These are phyloP conservation scores for Brachionichthys hirsutus DNA, from an alignment of 2,113 vertebrate species.

Conservation along the genomic window DNA sequence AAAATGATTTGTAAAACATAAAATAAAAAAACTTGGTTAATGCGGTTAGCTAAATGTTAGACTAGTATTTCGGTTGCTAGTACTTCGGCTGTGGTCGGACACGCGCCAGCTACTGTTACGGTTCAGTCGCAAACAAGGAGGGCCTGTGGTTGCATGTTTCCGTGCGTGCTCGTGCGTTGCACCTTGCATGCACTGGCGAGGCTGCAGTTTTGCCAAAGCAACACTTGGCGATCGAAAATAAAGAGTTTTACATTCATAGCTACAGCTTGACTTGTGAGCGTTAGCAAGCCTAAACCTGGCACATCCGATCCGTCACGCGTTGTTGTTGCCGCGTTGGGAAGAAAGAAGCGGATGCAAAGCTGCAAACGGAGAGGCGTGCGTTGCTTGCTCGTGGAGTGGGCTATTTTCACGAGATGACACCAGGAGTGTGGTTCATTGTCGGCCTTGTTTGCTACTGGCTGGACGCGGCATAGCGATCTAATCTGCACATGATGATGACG, in stretches of 20 bases:
- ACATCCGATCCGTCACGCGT: conserved; percentile 3
- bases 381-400: background rate
- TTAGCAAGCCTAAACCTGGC: conserved; percentile 9
- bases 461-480: conserved; percentile 1
- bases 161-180: conserved; percentile 60
- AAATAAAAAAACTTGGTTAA: too few relatives aligned
- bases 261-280: background rate
- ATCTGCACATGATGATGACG: conserved; percentile 69
- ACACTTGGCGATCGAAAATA: conserved; percentile 10
- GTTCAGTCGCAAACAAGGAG: conserved; percentile 11
- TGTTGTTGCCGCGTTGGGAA: background rate
- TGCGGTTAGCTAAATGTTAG: background rate
- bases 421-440: background rate
- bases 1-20: too few relatives aligned
- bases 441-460: conserved; percentile 6
- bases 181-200: conserved; percentile 27
- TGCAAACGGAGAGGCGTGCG: background rate
- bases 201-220: conserved; percentile 41
- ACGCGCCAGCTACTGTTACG: conserved; percentile 11
- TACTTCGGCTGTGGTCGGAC: conserved; percentile 23
- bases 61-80: background rate
- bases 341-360: background rate
- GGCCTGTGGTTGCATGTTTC: conserved; percentile 47
- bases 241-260: background rate
- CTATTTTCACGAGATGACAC: background rate